phyloP scores from a whole-genome alignment of 2,797 vertebrate genomes.

The Mormyrops attenuatus region DNA sequence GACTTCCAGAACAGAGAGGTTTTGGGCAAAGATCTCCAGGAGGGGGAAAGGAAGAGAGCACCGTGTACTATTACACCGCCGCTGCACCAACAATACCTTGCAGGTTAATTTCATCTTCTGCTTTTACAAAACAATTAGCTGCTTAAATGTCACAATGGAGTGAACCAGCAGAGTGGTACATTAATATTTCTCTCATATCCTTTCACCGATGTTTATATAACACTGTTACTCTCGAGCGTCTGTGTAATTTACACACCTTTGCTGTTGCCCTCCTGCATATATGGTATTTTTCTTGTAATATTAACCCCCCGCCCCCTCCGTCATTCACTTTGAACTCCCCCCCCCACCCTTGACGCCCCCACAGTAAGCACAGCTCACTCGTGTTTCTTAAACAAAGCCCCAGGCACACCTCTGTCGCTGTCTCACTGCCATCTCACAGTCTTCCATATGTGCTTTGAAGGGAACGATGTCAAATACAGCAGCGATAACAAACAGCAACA shows the following conservation, averaged over 20 bases:
- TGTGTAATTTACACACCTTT: slow-evolving; percentile 71
- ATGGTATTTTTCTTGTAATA: slow-evolving; percentile 44
- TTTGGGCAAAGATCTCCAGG: slow-evolving; percentile 13
- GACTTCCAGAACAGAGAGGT: neutral
- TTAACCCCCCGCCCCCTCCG: slow-evolving; percentile 6
- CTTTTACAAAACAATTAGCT: slow-evolving; percentile 29
- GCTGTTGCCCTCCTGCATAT: slow-evolving; percentile 51
- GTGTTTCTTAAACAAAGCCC: slow-evolving; percentile 19
- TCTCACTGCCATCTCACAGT: neutral
- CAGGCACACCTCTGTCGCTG: neutral
- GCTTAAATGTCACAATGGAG: slow-evolving; percentile 27
- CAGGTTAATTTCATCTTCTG: slow-evolving; percentile 28
- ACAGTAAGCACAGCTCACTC: slow-evolving; percentile 28
- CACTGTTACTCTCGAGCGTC: slow-evolving; percentile 62
- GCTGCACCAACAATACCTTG: slow-evolving; percentile 16
- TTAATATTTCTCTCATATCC: neutral
- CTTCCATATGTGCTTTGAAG: neutral
- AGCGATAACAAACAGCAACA: neutral
- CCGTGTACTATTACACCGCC: slow-evolving; percentile 24
- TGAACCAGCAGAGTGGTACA: neutral
- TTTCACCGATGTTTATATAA: slow-evolving; percentile 3
- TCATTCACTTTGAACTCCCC: too few relatives aligned
- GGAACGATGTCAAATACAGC: neutral
- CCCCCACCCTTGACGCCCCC: slow-evolving; percentile 21
- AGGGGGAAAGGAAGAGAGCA: slow-evolving; percentile 24